Conservation (phyloP, 2,888 invertebrate species). For the Mesorhabditis spiculigera region DNA sequence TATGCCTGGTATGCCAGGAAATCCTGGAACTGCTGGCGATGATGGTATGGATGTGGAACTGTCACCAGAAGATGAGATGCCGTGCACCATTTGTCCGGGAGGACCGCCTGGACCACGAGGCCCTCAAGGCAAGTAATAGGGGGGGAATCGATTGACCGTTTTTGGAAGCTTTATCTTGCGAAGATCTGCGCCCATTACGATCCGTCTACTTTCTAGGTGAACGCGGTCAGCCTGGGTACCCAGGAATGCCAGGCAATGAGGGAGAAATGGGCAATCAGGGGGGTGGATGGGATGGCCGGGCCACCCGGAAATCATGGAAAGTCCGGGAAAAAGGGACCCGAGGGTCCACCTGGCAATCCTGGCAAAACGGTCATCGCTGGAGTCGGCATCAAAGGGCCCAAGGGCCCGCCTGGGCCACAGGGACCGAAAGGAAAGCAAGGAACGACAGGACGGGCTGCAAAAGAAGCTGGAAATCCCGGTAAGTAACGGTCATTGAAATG, state of each 20-base stretch:
- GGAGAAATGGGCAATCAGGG: constrained; percentile 17
- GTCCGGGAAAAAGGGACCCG: constrained; percentile 7
- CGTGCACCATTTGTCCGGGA: constrained; percentile 17
- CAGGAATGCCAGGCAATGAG: constrained; percentile 11
- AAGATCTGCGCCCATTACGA: background rate
- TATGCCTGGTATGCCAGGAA: constrained; percentile 7
- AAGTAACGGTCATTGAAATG: background rate
- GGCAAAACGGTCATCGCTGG: constrained; percentile 16
- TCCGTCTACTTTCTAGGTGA: constrained; percentile 11
- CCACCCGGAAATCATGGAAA: background rate
- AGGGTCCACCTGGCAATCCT: constrained; percentile 16
- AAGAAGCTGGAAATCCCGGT: constrained; percentile 12
- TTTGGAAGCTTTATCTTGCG: background rate
- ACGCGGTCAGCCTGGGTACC: constrained; percentile 12
- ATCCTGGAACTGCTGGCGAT: constrained; percentile 8
- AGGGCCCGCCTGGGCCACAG: constrained; percentile 10
- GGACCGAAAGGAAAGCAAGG: constrained; percentile 11
- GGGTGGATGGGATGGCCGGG: constrained; percentile 15
- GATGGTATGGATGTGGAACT: constrained; percentile 13
- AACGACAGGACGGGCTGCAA: constrained; percentile 8
- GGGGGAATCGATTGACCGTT: background rate
- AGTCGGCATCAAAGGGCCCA: constrained; percentile 11
- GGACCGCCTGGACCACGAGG: constrained; percentile 17
- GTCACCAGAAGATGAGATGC: constrained; percentile 9
- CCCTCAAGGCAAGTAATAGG: background rate